Evolutionary conservation across 2,113 vertebrate genomes (phyloP), one percentile per base, ranked within the genome.

Genomic region (Anhinga anhinga): DNA sequence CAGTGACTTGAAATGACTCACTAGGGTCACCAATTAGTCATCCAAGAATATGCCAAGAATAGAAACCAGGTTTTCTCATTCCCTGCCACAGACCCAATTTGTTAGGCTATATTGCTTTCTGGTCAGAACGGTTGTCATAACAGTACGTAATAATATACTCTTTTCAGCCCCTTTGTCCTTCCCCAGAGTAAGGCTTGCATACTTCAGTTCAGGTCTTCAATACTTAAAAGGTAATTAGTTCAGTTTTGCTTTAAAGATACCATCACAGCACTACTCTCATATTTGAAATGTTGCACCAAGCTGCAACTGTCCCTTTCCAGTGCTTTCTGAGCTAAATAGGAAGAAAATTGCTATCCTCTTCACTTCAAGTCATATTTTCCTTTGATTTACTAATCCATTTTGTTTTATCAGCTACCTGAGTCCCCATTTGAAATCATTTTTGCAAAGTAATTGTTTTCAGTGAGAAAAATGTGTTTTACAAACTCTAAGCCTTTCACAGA

Each of bases 321-420:
- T 84, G n/a, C 44, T 30, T 84, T 7, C 65, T 78, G 27, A 78
- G 22, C 34, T 78, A 88, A 94, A 78, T 13, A 63, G 45, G 52
- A 92, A 78, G 47, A 95, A 97, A 93, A 96, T 86, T 56, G 56
- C 52, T 63, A 79, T 79, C 56, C 20, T 67, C 47, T 76, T 80
- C 50, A 56, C 38, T 93, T 92, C 56, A 79, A 84, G 47, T 84
- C 21, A 53, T 88, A 95, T 95, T 95, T 97, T 86, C 50, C 34
- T 93, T 84, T 92, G 76, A 93, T 93, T 95, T 95, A 71, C 26
- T 92, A 93, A 92, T 84, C 50, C 36, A 84, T 92, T 96, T 95
- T 84, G 38, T 50, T 95, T 95, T 83, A 93, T 92, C 90, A 93
- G 61, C 86, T 93, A 92, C 69, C 86, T 45, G 55, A 76, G 36